Percentiles rank a stretch among this genome's conserved stretches.
These are phyloP conservation scores for Agrochola circellaris DNA, from an alignment of 2,888 invertebrate genomes.

Conservation along the genomic window DNA sequence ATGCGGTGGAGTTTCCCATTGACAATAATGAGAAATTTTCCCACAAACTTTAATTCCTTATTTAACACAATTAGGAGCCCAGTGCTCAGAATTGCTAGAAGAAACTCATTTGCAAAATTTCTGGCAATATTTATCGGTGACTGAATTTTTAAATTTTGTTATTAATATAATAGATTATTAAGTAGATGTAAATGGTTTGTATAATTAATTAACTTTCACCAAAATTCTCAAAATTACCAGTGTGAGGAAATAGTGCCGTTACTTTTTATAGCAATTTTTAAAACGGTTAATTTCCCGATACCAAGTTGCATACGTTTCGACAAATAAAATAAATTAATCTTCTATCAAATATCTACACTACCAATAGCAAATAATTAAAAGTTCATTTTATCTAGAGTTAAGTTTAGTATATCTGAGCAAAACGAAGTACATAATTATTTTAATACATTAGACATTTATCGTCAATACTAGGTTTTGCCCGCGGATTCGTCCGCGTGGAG, in stretches of 20 bases:
- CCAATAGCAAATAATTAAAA: not conserved
- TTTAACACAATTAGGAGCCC: too few species aligned
- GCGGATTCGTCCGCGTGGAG: not conserved
- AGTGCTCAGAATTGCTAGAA: too few species aligned
- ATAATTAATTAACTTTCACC: not conserved
- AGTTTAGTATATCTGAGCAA: not conserved
- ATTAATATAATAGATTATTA: too few species aligned
- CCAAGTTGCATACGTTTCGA: too few species aligned
- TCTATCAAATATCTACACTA: not conserved
- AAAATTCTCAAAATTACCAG: not conserved
- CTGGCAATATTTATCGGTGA: too few species aligned
- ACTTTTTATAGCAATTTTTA: not conserved
- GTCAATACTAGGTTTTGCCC: too few species aligned
- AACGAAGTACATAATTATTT: not conserved
- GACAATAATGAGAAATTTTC: too few species aligned
- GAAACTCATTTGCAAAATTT: too few species aligned
- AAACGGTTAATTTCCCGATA: not conserved
- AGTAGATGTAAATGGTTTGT: not conserved
- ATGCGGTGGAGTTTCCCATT: too few species aligned
- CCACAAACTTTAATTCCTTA: too few species aligned
- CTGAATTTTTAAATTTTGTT: too few species aligned
- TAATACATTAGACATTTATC: not conserved
- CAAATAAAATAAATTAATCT: not conserved
- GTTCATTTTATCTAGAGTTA: not conserved
- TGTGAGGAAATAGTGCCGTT: not conserved